Conservation (phyloP, 2,888 invertebrate species). For the Sericinus montela region DNA sequence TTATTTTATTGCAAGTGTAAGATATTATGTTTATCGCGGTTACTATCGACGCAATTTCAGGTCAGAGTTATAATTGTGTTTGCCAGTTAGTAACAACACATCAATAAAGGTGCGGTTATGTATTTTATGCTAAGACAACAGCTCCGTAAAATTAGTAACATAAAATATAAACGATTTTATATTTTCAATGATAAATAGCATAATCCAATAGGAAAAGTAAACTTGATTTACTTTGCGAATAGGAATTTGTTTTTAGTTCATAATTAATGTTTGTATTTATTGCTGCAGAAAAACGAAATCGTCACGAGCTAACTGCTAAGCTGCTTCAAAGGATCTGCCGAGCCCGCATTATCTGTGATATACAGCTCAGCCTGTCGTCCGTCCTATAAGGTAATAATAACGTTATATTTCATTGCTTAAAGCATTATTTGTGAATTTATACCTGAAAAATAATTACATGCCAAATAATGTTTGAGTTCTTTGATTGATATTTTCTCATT, state of each 20-base stretch:
- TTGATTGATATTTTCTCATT: not conserved
- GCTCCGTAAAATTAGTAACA: constrained; percentile 49
- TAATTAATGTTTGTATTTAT: constrained; percentile 17
- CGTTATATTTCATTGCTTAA: too few species aligned
- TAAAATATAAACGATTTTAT: constrained; percentile 39
- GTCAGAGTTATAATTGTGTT: constrained; percentile 30
- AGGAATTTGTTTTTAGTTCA: not conserved
- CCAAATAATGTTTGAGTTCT: not conserved
- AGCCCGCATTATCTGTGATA: constrained; percentile 80
- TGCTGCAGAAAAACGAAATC: constrained; percentile 55
- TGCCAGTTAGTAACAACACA: constrained; percentile 19
- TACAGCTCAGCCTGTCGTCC: constrained; percentile 80
- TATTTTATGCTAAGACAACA: constrained; percentile 31
- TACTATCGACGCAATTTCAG: constrained; percentile 44
- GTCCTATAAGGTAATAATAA: constrained; percentile 72
- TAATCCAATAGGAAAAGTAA: not conserved
- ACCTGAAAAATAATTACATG: not conserved
- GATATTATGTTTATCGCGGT: constrained; percentile 39
- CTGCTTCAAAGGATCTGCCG: constrained; percentile 75
- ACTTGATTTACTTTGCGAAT: not conserved
- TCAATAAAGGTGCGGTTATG: constrained; percentile 14
- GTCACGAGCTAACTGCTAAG: constrained; percentile 73
- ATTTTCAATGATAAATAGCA: constrained; percentile 20
- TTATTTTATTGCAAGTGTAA: constrained; percentile 19
- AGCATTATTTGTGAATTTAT: too few species aligned